Conservation (phyloP, 2,888 invertebrate species). For the Antitype chi region DNA sequence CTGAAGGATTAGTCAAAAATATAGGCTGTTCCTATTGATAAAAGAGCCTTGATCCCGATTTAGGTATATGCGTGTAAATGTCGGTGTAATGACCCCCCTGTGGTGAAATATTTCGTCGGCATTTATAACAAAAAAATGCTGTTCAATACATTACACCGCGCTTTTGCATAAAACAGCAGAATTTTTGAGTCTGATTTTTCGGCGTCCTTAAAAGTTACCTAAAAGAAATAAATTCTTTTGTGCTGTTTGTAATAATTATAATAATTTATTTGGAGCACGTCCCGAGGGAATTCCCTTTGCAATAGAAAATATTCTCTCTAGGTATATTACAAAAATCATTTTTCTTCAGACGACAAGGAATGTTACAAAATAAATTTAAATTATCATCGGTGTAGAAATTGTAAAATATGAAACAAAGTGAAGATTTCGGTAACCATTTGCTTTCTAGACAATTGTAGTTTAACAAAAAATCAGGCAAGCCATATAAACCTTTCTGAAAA, state of each 20-base stretch:
- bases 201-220: no score
- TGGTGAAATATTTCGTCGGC: no score
- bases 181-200: no score
- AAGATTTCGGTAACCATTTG: not conserved
- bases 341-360: not conserved
- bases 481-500: not conserved
- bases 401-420: no score
- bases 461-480: not conserved
- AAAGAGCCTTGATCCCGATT: not conserved
- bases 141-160: no score
- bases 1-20: slow-evolving; percentile 23
- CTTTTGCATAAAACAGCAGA: no score
- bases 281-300: slow-evolving; percentile 9
- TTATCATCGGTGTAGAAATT: no score
- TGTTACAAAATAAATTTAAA: not conserved
- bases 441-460: not conserved
- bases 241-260: slow-evolving; percentile 37
- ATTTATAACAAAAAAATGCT: no score
- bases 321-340: not conserved
- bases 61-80: no score
- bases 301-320: slow-evolving; percentile 30
- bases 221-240: slow-evolving; percentile 26
- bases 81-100: no score
- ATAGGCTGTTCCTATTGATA: not conserved
- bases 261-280: slow-evolving; percentile 40